Evolutionary conservation across 2,797 vertebrate genomes (phyloP).

Genomic region (Austrolebias charrua): DNA sequence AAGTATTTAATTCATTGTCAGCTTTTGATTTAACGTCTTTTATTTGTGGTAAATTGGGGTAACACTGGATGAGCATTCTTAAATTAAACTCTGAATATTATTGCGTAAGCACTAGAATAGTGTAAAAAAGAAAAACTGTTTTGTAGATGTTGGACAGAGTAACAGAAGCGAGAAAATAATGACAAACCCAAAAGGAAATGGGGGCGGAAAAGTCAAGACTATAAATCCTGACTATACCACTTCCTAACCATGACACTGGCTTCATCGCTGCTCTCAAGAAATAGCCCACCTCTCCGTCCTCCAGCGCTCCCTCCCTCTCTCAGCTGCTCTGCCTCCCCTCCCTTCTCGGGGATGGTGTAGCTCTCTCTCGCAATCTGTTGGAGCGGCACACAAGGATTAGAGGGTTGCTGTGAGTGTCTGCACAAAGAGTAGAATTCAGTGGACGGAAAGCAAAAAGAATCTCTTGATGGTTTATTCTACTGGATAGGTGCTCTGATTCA

Average conservation of each 20-base stretch:
- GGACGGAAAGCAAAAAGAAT: slow-evolving; percentile 36
- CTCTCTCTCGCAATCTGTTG: slow-evolving; percentile 73
- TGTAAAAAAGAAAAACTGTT: background rate
- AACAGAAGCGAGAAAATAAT: slow-evolving; percentile 20
- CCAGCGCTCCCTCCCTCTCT: slow-evolving; percentile 41
- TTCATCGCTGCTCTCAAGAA: slow-evolving; percentile 58
- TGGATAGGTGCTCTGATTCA: slow-evolving; percentile 61
- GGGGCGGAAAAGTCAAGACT: slow-evolving; percentile 27
- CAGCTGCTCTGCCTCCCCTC: slow-evolving; percentile 75
- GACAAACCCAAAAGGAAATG: slow-evolving; percentile 27
- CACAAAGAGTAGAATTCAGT: slow-evolving; percentile 64
- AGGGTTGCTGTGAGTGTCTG: slow-evolving; percentile 73
- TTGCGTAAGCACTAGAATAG: background rate
- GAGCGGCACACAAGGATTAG: slow-evolving; percentile 75
- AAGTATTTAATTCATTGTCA: too few species aligned
- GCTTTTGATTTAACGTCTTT: too few species aligned
- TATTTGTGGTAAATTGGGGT: background rate
- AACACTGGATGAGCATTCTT: background rate
- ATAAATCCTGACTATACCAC: slow-evolving; percentile 46
- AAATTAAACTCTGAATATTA: slow-evolving; percentile 9
- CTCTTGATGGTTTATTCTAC: slow-evolving; percentile 29
- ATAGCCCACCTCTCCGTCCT: slow-evolving; percentile 47
- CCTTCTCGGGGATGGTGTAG: slow-evolving; percentile 72
- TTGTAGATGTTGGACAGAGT: background rate
- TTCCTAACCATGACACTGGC: slow-evolving; percentile 47